Base-by-base conservation (phyloP, 2,888 invertebrate species). In the Lochmaea crataegi region DNA sequence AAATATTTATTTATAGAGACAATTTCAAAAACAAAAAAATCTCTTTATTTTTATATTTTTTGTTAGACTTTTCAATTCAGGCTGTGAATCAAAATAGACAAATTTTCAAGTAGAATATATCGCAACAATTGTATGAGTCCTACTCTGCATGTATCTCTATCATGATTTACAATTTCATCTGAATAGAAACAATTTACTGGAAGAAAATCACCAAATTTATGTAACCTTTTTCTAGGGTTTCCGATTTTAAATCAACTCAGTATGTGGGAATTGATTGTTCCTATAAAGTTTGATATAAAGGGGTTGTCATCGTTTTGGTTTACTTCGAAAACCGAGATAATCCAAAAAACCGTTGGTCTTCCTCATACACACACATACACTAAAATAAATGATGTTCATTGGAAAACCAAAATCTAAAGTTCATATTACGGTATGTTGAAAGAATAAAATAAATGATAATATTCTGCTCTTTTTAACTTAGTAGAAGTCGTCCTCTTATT, bases 111-210 rank as follows among this genome's bases (percentile, higher is more conserved):
- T 45, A 48, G 12, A 51, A n/a, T 51, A 2, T n/a, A 10, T 53
- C 1, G 18, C 14, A 53, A 56, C 16, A 65, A 22, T 65, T 16
- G 48, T n/a, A 48, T 57, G 11, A 14, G 51, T 42, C 26, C 65
- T 57, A 48, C 65, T 65, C 65, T 66, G 26, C 63, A 18, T 58
- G 65, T 70, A 41, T 58, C 65, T 58, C 65, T 58, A 65, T 71
- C 65, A 65, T 65, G 71, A 71, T 71, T 71, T 71, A 71, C 58
- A 65, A 57, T 56, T 71, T 32, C 71, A 71, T 57, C 58, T 65
- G 71, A 42, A 65, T 26, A 57, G 42, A 45, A 53, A 66, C 38
- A 66, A 71, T 71, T 71, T 65, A 60, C 22, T 45, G 66, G 58
- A 65, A 65, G 48, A 58, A 58, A 57, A 65, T 65, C 48, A 58